Conservation (phyloP, 2,113 vertebrate species). For the Chlorodrepanis virens region DNA sequence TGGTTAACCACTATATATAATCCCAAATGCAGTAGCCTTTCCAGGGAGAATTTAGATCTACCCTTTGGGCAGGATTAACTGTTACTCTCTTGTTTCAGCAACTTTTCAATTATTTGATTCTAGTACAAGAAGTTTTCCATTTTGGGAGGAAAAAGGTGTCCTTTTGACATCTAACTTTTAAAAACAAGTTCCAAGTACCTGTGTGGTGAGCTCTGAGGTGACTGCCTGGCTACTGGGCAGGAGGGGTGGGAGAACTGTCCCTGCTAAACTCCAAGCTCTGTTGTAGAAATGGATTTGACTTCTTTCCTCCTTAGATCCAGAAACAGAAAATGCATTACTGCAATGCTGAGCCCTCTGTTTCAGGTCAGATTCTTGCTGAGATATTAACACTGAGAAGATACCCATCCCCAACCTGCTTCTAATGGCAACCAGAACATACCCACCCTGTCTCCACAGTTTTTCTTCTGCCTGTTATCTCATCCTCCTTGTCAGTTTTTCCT, state of each 20-base stretch:
- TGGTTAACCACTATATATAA: slow-evolving; percentile 69
- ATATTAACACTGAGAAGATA: neutral
- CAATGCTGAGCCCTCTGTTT: neutral
- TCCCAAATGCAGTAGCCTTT: slow-evolving; percentile 65
- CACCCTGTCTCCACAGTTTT: neutral
- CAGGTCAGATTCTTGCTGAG: neutral
- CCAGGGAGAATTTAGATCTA: slow-evolving; percentile 71
- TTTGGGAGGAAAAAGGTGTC: neutral
- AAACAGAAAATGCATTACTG: neutral
- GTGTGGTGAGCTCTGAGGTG: neutral
- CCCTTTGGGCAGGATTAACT: slow-evolving; percentile 69
- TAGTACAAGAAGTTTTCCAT: slow-evolving; percentile 64
- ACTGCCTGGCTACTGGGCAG: neutral
- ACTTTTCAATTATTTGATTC: slow-evolving; percentile 68
- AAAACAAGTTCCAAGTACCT: neutral
- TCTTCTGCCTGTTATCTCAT: neutral
- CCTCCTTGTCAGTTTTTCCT: neutral
- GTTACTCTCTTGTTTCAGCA: slow-evolving; percentile 73
- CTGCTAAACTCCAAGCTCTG: neutral
- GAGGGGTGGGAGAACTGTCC: neutral
- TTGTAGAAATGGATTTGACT: neutral
- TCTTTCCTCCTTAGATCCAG: neutral
- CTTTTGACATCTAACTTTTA: slow-evolving; percentile 22
- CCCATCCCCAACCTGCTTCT: neutral
- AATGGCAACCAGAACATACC: neutral